Evolutionary conservation across 1,140 invertebrate species (phyloP).

Genomic region (Cotesia typhae): DNA sequence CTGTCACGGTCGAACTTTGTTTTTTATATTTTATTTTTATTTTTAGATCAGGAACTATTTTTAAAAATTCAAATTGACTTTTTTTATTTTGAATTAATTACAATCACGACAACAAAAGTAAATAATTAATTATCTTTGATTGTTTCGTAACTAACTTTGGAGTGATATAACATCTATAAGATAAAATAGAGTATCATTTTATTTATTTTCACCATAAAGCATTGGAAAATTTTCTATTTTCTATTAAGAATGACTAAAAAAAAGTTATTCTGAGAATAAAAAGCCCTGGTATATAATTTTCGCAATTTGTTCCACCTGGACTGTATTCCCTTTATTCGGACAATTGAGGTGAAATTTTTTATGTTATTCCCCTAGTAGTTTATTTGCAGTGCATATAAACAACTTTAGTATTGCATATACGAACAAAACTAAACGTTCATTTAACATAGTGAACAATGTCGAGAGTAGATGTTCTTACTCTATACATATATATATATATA

Average conservation of each 20-base stretch:
- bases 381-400: constrained; percentile 14
- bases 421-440: background rate
- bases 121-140: too few relatives aligned
- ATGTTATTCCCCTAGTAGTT: background rate
- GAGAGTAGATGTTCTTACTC: background rate
- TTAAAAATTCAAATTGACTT: too few relatives aligned
- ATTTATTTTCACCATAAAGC: too few relatives aligned
- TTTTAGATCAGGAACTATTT: background rate
- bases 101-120: too few relatives aligned
- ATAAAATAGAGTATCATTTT: too few relatives aligned
- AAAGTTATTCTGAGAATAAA: constrained; percentile 6
- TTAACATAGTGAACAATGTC: background rate
- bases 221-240: background rate
- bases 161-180: too few relatives aligned
- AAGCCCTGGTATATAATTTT: constrained; percentile 27
- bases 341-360: background rate
- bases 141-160: too few relatives aligned
- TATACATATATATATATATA: background rate
- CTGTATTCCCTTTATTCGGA: constrained; percentile 18
- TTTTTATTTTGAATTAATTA: too few relatives aligned
- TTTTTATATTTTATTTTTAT: constrained; percentile 34
- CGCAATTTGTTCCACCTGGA: constrained; percentile 7
- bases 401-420: constrained; percentile 14
- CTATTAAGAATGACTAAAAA: background rate
- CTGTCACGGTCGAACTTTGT: constrained; percentile 78